Base-by-base conservation (phyloP, 2,888 invertebrate genomes). In the Noctua janthe region DNA sequence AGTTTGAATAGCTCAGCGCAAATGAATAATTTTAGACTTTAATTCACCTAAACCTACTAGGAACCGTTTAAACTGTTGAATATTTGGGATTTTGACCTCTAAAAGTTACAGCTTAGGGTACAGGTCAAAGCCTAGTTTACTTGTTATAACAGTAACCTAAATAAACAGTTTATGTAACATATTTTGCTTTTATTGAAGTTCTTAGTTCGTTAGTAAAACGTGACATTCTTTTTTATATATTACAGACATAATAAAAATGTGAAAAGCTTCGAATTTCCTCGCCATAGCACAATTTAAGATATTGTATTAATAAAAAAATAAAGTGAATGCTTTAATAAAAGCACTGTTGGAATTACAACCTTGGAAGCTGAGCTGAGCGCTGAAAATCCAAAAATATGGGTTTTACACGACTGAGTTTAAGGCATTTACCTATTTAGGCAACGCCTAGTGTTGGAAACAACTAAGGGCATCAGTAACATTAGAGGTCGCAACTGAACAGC, bases 21-120 rank as follows among this genome's bases (percentile, higher is more conserved):
- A 70, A 23, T 66, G 35, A 39, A 35, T 71, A 35, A 5, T 59
- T 80, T 23, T 23, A 43, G 51, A 35, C 43, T 80, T 80, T 29
- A 35, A n/a, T 7, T 54, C 17, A 62, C 5, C 7, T 35, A 69
- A 69, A 8, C 47, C 4, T 43, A 29, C 20, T 56, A n/a, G 51
- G 29, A 51, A 75, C n/a, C 35, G 2, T 69, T 54, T 29, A 62
- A 81, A 75, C 54, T 69, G 47, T 70, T 23, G 47, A 35, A 35
- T 62, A 59, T 69, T 43, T 69, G 54, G n/a, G 23, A 23, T 35
- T 69, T 35, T 11, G 20, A 81, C 47, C 17, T 54, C 13, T 54
- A 35, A 59, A 35, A n/a, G 75, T 69, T 80, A 10, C 8, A 43
- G 43, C 5, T 35, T 43, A n/a, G 67, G 20, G 0, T 15, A 64